Conservation (phyloP, 2,797 vertebrate species). For the Tolypeutes matacus region DNA sequence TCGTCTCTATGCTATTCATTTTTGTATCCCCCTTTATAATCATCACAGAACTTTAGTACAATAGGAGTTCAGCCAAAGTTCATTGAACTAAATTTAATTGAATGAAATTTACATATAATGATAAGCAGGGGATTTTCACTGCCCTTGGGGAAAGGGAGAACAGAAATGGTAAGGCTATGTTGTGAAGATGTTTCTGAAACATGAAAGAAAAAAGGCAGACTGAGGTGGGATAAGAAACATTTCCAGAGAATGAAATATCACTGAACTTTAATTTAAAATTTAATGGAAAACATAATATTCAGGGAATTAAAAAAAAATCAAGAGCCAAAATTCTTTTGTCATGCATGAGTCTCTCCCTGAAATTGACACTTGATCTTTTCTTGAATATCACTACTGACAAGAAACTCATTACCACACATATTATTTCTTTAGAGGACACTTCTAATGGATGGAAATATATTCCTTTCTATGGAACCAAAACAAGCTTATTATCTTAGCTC, state of each 20-base stretch:
- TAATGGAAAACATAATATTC: neutral
- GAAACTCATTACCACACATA: neutral
- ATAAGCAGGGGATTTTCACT: neutral
- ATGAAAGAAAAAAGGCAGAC: neutral
- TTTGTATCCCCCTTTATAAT: neutral
- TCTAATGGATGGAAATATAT: neutral
- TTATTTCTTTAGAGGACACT: neutral
- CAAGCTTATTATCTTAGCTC: neutral
- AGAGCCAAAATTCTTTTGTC: neutral
- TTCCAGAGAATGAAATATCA: constrained; percentile 33
- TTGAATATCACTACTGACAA: neutral
- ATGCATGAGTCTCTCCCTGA: neutral
- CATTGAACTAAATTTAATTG: constrained; percentile 16
- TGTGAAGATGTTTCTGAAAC: neutral
- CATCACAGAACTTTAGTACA: neutral
- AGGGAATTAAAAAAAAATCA: neutral
- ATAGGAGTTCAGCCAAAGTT: neutral
- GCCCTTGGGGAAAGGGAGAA: neutral
- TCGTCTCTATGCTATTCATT: neutral
- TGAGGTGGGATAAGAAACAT: neutral
- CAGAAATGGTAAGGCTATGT: neutral
- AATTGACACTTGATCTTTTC: neutral
- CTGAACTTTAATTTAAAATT: neutral
- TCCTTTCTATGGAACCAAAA: neutral
- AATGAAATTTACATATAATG: neutral